These are phyloP conservation scores for Eulacestoma nigropectus DNA, from an alignment of 2,113 vertebrate species.

Conservation along the genomic window DNA sequence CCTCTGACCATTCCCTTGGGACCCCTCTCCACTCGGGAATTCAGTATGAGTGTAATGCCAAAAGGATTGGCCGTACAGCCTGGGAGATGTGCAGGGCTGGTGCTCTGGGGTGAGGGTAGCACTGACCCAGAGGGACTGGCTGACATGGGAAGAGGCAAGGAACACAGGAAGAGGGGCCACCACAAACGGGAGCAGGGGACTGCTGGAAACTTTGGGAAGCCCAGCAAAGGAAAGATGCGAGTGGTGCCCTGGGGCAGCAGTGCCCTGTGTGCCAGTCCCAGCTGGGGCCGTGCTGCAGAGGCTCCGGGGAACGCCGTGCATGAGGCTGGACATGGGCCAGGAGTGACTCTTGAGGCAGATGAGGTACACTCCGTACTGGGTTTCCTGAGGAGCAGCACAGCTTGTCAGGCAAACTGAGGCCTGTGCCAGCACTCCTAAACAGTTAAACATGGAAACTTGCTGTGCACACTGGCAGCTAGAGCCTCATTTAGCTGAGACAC, in stretches of 20 bases:
- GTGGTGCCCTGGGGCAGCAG: background rate
- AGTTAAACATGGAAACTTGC: background rate
- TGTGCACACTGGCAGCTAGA: background rate
- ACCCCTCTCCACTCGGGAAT: background rate
- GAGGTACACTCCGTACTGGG: fast-evolving
- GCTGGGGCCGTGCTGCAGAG: background rate
- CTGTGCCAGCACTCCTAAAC: background rate
- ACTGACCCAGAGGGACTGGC: background rate
- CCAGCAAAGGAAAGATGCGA: fast-evolving
- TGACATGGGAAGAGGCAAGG: background rate
- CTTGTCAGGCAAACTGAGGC: background rate
- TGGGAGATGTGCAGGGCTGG: no score
- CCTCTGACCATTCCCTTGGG: background rate
- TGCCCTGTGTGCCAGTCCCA: background rate
- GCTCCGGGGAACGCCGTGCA: fast-evolving
- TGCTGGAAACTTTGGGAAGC: background rate
- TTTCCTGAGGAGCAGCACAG: background rate
- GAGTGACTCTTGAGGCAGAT: background rate
- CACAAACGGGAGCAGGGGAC: background rate
- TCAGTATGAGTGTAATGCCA: fast-evolving
- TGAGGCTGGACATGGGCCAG: background rate
- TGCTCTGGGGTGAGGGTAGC: fast-evolving
- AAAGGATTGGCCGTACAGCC: fast-evolving
- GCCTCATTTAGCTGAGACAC: background rate
- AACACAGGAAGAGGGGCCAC: background rate